Conservation (phyloP, 64 coral and sea anemone species). For the Astreopora myriophthalma region DNA sequence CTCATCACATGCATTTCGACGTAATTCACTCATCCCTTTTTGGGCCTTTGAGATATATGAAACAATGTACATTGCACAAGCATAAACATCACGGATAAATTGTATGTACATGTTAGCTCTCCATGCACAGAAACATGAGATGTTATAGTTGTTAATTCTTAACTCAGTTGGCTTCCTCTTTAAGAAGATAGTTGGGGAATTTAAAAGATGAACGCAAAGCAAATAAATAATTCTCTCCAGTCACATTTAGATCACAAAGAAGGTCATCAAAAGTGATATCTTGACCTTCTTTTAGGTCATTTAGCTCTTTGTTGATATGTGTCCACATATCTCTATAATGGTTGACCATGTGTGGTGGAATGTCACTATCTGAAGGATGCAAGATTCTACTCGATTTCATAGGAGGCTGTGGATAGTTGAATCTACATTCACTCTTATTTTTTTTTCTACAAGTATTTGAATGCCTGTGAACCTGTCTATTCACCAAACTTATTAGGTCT, state of each 20-base stretch:
- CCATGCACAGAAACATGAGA: constrained; percentile 11
- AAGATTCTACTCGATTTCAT: background rate
- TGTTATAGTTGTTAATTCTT: constrained; percentile 44
- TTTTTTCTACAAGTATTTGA: background rate
- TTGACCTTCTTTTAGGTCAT: constrained; percentile 52
- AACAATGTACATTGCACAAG: constrained; percentile 4
- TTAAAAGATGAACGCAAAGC: constrained; percentile 42
- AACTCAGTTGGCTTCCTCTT: constrained; percentile 57
- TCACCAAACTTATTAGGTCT: background rate
- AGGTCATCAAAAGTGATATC: constrained; percentile 42
- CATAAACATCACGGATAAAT: constrained; percentile 24
- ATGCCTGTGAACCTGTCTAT: background rate
- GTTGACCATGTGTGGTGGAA: background rate
- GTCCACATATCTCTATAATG: constrained; percentile 24
- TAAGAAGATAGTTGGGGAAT: constrained; percentile 36
- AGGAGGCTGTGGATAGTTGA: constrained; percentile 18
- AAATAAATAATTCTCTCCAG: constrained; percentile 9
- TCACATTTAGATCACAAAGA: constrained; percentile 6
- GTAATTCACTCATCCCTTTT: constrained; percentile 13
- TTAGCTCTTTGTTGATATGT: constrained; percentile 11
- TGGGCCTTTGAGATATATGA: constrained; percentile 24
- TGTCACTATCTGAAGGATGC: constrained; percentile 17
- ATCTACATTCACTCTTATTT: background rate
- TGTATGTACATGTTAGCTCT: constrained; percentile 22
- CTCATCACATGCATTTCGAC: constrained; percentile 4